phyloP scores from a whole-genome alignment of 2,113 vertebrate species.

The Antigone vipio region DNA sequence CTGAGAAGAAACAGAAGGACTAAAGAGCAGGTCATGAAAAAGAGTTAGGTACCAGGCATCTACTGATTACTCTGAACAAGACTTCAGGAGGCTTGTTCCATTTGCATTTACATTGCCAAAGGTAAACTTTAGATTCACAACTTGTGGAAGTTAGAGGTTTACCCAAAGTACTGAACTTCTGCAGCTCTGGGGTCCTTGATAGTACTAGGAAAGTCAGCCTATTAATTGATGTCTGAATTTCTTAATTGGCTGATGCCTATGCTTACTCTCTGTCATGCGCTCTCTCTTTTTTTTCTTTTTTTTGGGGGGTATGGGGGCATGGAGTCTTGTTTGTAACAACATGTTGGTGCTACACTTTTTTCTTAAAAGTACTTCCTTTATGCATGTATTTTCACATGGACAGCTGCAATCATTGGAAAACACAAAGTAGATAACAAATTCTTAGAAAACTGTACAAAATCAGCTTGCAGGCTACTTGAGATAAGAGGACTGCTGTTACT shows the following conservation, averaged over 20 bases:
- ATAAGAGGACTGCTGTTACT: background rate
- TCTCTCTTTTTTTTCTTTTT: background rate
- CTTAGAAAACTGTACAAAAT: background rate
- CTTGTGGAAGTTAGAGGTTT: background rate
- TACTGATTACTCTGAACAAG: background rate
- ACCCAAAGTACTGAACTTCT: background rate
- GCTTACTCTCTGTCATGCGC: rapidly evolving
- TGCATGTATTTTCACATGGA: background rate
- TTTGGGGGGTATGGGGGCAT: rapidly evolving
- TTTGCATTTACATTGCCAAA: background rate
- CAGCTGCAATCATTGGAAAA: background rate
- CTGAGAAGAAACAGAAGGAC: background rate
- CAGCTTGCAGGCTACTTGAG: background rate
- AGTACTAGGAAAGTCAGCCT: background rate
- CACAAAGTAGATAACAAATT: background rate
- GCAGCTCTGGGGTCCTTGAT: background rate
- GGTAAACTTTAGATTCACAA: background rate
- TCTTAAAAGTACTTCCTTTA: background rate
- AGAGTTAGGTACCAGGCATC: background rate
- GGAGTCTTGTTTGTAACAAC: background rate
- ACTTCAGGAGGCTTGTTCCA: background rate
- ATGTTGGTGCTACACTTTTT: background rate
- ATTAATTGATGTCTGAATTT: background rate
- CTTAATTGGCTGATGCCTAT: background rate
- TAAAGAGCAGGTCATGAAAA: background rate